phyloP scores from a whole-genome alignment of 2,888 invertebrate species.

The Drosophila paranaensis region DNA sequence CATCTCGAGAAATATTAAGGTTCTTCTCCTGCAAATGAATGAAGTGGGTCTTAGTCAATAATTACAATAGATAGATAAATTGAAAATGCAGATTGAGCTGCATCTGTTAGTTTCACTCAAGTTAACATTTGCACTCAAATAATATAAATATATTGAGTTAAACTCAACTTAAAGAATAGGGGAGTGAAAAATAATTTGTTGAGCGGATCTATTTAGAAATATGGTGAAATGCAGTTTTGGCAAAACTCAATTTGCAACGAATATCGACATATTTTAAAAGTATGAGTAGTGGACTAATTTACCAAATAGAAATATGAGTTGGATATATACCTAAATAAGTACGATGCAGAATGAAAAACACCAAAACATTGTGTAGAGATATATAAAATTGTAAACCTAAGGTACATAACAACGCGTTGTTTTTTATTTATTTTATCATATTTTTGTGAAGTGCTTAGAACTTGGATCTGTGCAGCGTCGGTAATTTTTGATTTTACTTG shows the following conservation, averaged over 20 bases:
- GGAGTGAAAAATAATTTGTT: background rate
- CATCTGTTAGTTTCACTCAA: too few species aligned
- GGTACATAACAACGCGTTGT: background rate
- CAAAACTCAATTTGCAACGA: too few species aligned
- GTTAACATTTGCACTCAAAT: background rate
- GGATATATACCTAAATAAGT: too few species aligned
- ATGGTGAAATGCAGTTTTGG: background rate
- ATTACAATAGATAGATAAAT: background rate
- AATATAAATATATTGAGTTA: too few species aligned
- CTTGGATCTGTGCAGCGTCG: too few species aligned
- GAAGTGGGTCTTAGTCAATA: too few species aligned
- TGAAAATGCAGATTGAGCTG: background rate
- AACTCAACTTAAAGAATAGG: background rate
- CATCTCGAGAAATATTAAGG: conserved; percentile 86
- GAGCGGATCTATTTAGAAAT: background rate
- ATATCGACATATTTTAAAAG: background rate
- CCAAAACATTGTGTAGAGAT: background rate
- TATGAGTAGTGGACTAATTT: too few species aligned
- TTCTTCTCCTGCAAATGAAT: conserved; percentile 85
- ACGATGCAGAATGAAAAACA: background rate
- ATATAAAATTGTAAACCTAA: background rate
- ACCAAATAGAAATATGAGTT: too few species aligned
- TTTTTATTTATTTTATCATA: too few species aligned
- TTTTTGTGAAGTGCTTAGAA: too few species aligned
- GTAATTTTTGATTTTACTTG: too few species aligned